Base-by-base conservation (phyloP, 2,113 vertebrate species). In the Arvicanthis niloticus region DNA sequence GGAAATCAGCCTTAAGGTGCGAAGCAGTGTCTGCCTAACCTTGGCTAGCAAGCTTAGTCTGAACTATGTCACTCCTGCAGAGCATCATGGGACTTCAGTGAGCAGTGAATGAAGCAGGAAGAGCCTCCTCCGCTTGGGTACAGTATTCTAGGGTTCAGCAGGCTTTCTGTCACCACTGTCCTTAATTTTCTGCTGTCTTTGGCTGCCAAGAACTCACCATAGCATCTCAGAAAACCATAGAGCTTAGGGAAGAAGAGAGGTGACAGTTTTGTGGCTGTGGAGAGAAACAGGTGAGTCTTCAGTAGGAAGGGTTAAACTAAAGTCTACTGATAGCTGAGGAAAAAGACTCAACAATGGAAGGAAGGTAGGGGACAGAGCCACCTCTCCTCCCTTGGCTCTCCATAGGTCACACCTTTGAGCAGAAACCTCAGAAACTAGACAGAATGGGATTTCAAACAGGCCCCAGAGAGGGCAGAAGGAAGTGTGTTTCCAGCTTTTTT, bases 41-140 rank as follows among this genome's bases (percentile, higher is more conserved):
- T 29, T 3, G 22, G 21, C 13, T 3, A 0, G 11, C 58, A 3
- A 16, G 80, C 51, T 88, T 26, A 34, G 7, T n/a, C 42, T 31
- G 5, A 60, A 13, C 68, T 24, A 48, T 16, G 29, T 42, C 16
- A 11, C 11, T 29, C 40, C 56, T 3, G 1, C 9, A 48, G 72
- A n/a, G 13, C 40, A 62, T n/a, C 1, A 2, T 0, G 45, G 24
- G 40, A 1, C 29, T n/a, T 62, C 24, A 4, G 51, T 0, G 31
- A 75, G 31, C 42, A n/a, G 26, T 0, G 3, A 16, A 48, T 13
- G 0, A 1, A 0, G 3, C 8, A 6, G 7, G 45, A 24, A 80
- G 85, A 19, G 10, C 24, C 5, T 3, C 53, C 53, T 19, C 1
- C 4, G 1, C 62, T 10, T 31, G 42, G 31, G 70, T 34, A n/a